Evolutionary conservation across 2,113 vertebrate genomes (phyloP), one percentile per base, ranked within the genome.

Genomic region (Psilopogon haemacephalus): DNA sequence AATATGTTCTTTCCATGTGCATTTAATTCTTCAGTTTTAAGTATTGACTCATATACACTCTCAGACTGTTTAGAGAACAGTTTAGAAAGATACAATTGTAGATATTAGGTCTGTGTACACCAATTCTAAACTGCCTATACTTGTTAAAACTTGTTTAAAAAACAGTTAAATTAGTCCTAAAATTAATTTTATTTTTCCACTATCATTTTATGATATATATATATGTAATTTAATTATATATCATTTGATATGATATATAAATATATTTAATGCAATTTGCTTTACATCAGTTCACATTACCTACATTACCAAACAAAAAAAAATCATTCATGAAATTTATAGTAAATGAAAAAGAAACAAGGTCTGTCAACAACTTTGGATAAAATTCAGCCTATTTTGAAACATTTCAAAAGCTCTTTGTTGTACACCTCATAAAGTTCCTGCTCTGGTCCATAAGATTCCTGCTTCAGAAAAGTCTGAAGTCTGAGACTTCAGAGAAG

Each of bases 341-440:
- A 75, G 21, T 75, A 89, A 87, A 87, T 50, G 21, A n/a, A 89
- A 50, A 94, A 90, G 62, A 87, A 90, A 94, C 7, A 74, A 86
- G 8, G 69, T 58, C 67, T 87, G 18, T 58, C 59, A 89, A 84
- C 32, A 64, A 77, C 56, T 55, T 68, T 46, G 80, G 26, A 74
- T 30, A 74, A 35, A 78, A 71, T 86, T 90, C 33, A 81, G 48
- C 56, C 23, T 33, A 71, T 69, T 95, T 86, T 74, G 60, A 88
- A 86, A 71, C 69, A 84, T 71, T 92, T 77, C 42, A 77, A 84
- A 92, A 92, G 56, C 80, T 88, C 69, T 94, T 92, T 92, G 86
- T 92, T 69, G 73, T 95, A 88, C 37, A 90, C 42, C 48, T 90
- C 52, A 63, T 77, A 92, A 90, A 86, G 52, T 35, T 80, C 59